These are phyloP conservation scores for Athripsodes cinereus DNA, from an alignment of 2,888 invertebrate genomes.

Conservation along the genomic window DNA sequence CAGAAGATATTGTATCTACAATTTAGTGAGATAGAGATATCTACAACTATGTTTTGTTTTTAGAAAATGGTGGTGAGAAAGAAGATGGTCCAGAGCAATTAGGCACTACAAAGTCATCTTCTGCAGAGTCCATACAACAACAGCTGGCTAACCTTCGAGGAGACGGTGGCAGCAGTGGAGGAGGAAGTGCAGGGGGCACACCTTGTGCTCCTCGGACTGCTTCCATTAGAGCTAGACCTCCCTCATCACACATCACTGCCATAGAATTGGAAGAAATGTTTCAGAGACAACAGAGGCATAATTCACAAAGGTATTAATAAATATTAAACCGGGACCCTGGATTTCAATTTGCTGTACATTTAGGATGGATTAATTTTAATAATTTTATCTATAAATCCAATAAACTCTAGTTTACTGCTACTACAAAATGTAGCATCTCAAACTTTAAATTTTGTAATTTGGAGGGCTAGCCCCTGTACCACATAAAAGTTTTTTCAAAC, in stretches of 20 bases:
- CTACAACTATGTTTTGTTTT: slow-evolving; percentile 22
- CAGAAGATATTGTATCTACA: too few relatives aligned
- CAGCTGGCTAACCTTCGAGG: slow-evolving; percentile 45
- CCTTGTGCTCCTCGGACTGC: slow-evolving; percentile 78
- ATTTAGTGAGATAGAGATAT: too few relatives aligned
- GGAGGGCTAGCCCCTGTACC: too few relatives aligned
- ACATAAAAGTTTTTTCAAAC: too few relatives aligned
- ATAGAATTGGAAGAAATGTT: slow-evolving; percentile 90
- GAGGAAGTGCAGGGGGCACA: slow-evolving; percentile 46
- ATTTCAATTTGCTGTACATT: too few relatives aligned
- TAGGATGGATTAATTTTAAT: too few relatives aligned
- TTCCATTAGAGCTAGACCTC: slow-evolving; percentile 83
- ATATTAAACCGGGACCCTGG: too few relatives aligned
- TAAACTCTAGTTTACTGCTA: too few relatives aligned
- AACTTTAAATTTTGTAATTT: too few relatives aligned
- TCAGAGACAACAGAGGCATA: slow-evolving; percentile 71
- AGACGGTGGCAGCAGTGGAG: slow-evolving; percentile 34
- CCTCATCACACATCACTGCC: slow-evolving; percentile 82
- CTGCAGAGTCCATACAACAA: slow-evolving; percentile 73
- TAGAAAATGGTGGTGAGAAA: slow-evolving; percentile 65
- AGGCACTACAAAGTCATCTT: slow-evolving; percentile 69
- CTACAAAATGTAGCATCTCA: too few relatives aligned
- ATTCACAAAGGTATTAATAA: slow-evolving; percentile 40
- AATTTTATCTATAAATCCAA: too few relatives aligned
- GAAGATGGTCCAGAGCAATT: slow-evolving; percentile 65